phyloP scores from a whole-genome alignment of 1,140 invertebrate species.

The Microplitis demolitor region DNA sequence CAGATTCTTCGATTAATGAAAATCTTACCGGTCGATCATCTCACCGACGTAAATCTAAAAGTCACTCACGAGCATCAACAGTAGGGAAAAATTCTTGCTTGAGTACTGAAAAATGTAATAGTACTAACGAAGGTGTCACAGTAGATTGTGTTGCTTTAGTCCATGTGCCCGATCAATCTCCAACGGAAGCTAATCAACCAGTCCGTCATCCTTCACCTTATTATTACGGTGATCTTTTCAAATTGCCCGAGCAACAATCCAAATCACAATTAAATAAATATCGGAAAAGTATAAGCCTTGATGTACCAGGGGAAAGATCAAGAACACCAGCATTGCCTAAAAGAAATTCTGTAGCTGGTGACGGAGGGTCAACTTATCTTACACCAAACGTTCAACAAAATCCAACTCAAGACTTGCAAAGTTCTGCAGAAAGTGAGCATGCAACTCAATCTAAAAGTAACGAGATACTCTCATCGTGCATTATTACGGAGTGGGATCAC shows the following conservation, averaged over 20 bases:
- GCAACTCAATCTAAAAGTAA: conserved; percentile 36
- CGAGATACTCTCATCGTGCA: conserved; percentile 54
- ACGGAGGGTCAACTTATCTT: conserved; percentile 58
- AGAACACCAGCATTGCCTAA: conserved; percentile 62
- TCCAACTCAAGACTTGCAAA: conserved; percentile 38
- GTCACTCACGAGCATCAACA: not conserved
- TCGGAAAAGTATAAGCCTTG: conserved; percentile 71
- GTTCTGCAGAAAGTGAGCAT: conserved; percentile 52
- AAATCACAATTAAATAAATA: conserved; percentile 53
- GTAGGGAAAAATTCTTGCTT: not conserved
- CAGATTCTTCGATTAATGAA: conserved; percentile 53
- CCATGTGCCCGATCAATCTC: conserved; percentile 53
- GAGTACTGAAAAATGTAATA: conserved; percentile 7
- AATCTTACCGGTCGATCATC: conserved; percentile 37
- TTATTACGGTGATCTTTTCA: conserved; percentile 78
- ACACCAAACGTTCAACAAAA: conserved; percentile 21
- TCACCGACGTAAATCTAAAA: conserved; percentile 23
- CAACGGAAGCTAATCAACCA: conserved; percentile 57
- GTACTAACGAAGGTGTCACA: conserved; percentile 35
- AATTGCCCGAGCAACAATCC: conserved; percentile 52
- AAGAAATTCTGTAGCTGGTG: conserved; percentile 70
- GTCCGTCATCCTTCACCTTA: conserved; percentile 75
- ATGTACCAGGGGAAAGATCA: conserved; percentile 65
- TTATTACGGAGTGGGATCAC: conserved; percentile 61
- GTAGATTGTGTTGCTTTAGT: conserved; percentile 53